Percentiles rank a stretch among this genome's conserved stretches.
Conservation (phyloP, 2,113 vertebrate genomes). For the Tragelaphus strepsiceros region DNA sequence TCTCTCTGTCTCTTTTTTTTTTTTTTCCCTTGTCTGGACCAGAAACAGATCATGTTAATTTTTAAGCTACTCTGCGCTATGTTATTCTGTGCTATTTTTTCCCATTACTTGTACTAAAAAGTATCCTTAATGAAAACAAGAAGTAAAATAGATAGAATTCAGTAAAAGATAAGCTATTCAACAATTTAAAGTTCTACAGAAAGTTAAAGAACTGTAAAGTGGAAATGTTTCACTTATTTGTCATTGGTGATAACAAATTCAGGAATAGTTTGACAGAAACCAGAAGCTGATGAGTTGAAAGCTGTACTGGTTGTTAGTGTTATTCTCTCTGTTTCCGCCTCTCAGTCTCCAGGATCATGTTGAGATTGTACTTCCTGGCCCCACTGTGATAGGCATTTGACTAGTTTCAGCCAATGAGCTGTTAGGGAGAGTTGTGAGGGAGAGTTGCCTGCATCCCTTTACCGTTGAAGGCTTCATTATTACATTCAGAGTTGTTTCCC, state of each 20-base stretch:
- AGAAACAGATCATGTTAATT: not conserved
- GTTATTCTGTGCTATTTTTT: not conserved
- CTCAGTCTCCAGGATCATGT: not conserved
- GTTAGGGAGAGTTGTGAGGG: not conserved
- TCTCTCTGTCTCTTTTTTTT: not conserved
- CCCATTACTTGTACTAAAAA: not conserved
- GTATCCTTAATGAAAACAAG: not conserved
- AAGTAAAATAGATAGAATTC: not conserved
- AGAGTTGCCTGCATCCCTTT: not conserved
- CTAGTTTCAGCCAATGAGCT: not conserved
- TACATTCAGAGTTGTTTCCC: not conserved
- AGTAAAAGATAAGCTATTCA: not conserved
- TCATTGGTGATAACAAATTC: not conserved
- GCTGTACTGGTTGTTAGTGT: not conserved
- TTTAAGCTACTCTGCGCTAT: not conserved
- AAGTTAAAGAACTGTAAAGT: not conserved
- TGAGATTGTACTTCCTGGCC: not conserved
- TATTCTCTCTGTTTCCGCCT: not conserved
- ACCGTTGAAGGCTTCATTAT: too few relatives aligned
- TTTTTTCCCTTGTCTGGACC: not conserved
- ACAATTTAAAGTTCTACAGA: not conserved
- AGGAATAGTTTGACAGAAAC: not conserved
- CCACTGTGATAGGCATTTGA: not conserved
- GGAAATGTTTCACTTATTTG: not conserved
- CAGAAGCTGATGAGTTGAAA: not conserved